Evolutionary conservation across 2,113 vertebrate genomes (phyloP).

Genomic region (Thamnaconus septentrionalis): DNA sequence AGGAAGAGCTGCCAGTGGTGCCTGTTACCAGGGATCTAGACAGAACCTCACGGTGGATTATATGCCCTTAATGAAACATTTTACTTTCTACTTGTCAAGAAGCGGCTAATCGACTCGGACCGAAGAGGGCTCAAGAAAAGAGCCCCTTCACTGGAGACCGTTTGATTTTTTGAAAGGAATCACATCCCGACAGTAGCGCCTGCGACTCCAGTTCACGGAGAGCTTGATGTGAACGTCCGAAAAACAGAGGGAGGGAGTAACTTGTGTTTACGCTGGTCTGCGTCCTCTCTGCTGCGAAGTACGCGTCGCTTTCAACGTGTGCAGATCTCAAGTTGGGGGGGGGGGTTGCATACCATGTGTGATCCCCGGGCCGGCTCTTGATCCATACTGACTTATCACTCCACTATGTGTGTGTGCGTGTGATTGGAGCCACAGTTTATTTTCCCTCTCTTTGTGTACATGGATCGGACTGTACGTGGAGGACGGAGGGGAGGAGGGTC

Average conservation of each 20-base stretch:
- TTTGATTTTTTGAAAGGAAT: too few species aligned
- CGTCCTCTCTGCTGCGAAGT: conserved; percentile 27
- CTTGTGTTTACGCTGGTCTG: background rate
- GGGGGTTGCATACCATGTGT: conserved; percentile 58
- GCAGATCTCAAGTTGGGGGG: conserved; percentile 40
- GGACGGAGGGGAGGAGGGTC: conserved; percentile 61
- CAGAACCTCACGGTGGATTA: too few species aligned
- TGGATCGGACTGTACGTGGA: conserved; percentile 62
- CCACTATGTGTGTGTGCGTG: conserved; percentile 33
- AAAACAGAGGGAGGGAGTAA: background rate
- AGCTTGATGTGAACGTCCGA: too few species aligned
- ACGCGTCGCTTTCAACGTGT: conserved; percentile 41
- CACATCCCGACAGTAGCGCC: too few species aligned
- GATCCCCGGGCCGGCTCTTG: conserved; percentile 50
- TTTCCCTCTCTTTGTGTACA: conserved; percentile 70
- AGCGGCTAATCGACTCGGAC: too few species aligned
- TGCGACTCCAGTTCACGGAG: too few species aligned
- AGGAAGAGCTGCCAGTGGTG: conserved; percentile 50
- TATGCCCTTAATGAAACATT: too few species aligned
- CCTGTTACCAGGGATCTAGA: too few species aligned
- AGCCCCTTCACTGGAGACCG: too few species aligned
- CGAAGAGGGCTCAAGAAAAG: too few species aligned
- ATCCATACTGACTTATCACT: conserved; percentile 59
- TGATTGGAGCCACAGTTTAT: conserved; percentile 62
- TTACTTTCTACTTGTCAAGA: too few species aligned